These are phyloP conservation scores for Mormyrus hasselquistii DNA, from an alignment of 2,797 vertebrate species.

Conservation along the genomic window DNA sequence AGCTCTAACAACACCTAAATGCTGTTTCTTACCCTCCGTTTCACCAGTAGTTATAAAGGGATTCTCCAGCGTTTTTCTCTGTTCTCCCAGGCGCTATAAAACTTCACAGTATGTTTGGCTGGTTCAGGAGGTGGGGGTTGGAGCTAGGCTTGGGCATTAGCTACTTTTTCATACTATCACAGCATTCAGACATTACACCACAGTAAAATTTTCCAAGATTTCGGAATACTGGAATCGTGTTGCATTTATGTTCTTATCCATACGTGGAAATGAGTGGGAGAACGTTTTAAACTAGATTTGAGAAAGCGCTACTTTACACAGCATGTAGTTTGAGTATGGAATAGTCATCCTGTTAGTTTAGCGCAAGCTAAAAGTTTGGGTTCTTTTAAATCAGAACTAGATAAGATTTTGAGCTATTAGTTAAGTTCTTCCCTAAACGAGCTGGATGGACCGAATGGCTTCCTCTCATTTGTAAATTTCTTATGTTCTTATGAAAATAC, in stretches of 20 bases:
- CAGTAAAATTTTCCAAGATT: neutral
- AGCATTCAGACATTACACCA: neutral
- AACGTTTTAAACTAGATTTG: neutral
- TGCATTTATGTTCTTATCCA: neutral
- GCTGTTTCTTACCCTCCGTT: neutral
- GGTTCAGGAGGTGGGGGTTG: neutral
- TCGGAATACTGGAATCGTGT: neutral
- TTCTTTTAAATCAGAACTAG: neutral
- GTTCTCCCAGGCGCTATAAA: neutral
- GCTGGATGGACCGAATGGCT: neutral
- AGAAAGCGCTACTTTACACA: neutral
- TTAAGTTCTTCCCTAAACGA: neutral
- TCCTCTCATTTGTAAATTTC: neutral
- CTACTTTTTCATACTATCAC: neutral
- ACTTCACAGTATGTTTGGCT: neutral
- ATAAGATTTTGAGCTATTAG: neutral
- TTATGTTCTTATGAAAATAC: neutral
- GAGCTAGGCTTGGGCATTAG: neutral
- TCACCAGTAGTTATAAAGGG: neutral
- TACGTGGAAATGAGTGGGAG: neutral
- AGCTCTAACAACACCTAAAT: neutral
- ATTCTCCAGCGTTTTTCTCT: neutral
- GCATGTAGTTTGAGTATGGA: neutral
- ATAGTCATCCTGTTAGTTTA: neutral
- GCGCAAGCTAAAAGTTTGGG: neutral